Conservation (phyloP, 1,140 invertebrate genomes). For the Aethina tumida region DNA sequence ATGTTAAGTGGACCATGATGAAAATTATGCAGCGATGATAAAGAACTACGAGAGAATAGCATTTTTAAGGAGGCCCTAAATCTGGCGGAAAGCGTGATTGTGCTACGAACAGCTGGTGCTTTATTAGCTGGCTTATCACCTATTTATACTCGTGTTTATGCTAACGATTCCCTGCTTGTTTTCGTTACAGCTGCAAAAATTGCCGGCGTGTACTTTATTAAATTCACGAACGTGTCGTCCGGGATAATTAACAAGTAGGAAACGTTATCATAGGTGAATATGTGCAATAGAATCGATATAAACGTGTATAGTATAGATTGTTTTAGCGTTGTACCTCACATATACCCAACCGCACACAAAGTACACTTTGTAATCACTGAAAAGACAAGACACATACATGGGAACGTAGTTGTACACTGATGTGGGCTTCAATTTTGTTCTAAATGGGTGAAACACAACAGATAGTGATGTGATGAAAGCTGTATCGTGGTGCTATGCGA, state of each 20-base stretch:
- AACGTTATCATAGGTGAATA: slow-evolving; percentile 4
- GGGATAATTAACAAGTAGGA: neutral
- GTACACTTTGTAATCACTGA: slow-evolving; percentile 65
- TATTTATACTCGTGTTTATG: slow-evolving; percentile 20
- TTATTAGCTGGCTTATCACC: slow-evolving; percentile 19
- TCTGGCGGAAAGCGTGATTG: slow-evolving; percentile 21
- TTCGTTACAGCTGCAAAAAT: neutral
- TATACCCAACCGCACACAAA: slow-evolving; percentile 72
- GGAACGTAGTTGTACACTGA: slow-evolving; percentile 8
- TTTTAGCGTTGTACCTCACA: slow-evolving; percentile 49
- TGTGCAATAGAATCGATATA: slow-evolving; percentile 15
- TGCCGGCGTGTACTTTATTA: neutral
- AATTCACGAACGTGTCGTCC: neutral
- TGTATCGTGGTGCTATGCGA: slow-evolving; percentile 6
- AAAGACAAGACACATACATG: slow-evolving; percentile 34
- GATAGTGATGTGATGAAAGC: slow-evolving; percentile 15
- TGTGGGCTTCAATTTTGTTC: slow-evolving; percentile 8
- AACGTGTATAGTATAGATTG: slow-evolving; percentile 10
- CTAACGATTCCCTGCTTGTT: slow-evolving; percentile 15
- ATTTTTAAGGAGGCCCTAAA: slow-evolving; percentile 17
- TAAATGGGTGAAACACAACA: slow-evolving; percentile 16
- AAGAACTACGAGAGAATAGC: slow-evolving; percentile 13
- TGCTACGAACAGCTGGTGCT: slow-evolving; percentile 23
- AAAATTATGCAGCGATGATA: slow-evolving; percentile 12
- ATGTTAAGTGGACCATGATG: slow-evolving; percentile 7